Evolutionary conservation across 1,140 invertebrate species (phyloP).

Genomic region (Mylabris phalerata): DNA sequence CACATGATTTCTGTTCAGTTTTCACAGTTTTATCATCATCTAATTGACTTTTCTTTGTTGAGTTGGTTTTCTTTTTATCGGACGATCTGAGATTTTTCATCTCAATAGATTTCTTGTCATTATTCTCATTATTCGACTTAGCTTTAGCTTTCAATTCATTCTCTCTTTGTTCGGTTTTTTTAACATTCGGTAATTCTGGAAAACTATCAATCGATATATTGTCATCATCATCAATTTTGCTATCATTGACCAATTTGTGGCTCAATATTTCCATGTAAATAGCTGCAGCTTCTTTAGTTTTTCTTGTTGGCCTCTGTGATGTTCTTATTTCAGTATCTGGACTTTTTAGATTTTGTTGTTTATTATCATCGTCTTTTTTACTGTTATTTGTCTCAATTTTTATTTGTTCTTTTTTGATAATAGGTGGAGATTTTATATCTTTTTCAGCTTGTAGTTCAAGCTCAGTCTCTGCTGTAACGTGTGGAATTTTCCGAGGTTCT

Average conservation of each 20-base stretch:
- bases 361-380: background rate
- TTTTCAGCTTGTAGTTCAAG: background rate
- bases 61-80: constrained; percentile 14
- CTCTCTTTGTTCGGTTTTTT: constrained; percentile 54
- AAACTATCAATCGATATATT: constrained; percentile 58
- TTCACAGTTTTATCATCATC: constrained; percentile 1
- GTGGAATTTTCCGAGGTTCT: background rate
- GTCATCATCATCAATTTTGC: constrained; percentile 55
- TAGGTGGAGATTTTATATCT: background rate
- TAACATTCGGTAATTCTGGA: constrained; percentile 58
- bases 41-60: constrained; percentile 32
- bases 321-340: too few relatives aligned
- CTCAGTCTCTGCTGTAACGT: background rate
- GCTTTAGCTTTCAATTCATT: constrained; percentile 50
- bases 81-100: constrained; percentile 1
- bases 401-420: background rate
- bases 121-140: constrained; percentile 29
- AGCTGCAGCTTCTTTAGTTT: constrained; percentile 68
- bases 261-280: constrained; percentile 69
- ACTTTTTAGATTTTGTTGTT: background rate
- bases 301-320: constrained; percentile 51
- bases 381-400: too few relatives aligned
- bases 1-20: constrained; percentile 8
- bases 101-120: constrained; percentile 5
- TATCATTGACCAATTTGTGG: constrained; percentile 53